phyloP scores from a whole-genome alignment of 2,113 vertebrate species.

The Sinocyclocheilus grahami region DNA sequence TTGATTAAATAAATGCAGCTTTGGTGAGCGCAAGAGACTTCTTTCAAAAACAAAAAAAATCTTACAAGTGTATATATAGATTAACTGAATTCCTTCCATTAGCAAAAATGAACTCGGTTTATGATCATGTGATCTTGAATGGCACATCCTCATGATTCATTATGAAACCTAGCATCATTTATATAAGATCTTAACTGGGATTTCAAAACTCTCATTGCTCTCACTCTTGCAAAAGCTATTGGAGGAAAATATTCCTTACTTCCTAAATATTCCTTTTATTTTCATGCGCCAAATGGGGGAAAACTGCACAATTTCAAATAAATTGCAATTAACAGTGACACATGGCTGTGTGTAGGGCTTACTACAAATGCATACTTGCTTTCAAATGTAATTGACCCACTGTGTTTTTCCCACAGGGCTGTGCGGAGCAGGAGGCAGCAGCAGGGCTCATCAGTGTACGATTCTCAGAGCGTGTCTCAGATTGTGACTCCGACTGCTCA shows the following conservation, averaged over 20 bases:
- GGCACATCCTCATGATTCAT: background rate
- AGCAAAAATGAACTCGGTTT: background rate
- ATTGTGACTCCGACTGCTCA: conserved; percentile 65
- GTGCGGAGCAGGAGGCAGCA: conserved; percentile 66
- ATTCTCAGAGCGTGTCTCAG: conserved; percentile 64
- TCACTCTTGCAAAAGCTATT: background rate
- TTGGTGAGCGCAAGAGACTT: background rate
- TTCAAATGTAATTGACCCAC: background rate
- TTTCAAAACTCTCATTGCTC: too few species aligned
- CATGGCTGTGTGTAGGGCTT: background rate
- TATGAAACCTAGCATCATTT: too few species aligned
- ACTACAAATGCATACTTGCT: background rate
- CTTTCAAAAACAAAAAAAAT: background rate
- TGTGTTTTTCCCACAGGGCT: conserved; percentile 57
- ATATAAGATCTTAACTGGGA: background rate
- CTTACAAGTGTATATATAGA: background rate
- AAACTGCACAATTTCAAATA: background rate
- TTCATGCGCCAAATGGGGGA: background rate
- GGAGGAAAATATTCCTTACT: background rate
- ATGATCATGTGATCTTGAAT: background rate
- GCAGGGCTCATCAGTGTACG: conserved; percentile 59
- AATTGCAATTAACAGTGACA: background rate
- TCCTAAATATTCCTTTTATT: background rate
- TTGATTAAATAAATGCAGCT: background rate
- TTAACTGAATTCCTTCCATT: background rate